Evolutionary conservation across 1,140 invertebrate species (phyloP).

Genomic region (Psilanteris sp.): DNA sequence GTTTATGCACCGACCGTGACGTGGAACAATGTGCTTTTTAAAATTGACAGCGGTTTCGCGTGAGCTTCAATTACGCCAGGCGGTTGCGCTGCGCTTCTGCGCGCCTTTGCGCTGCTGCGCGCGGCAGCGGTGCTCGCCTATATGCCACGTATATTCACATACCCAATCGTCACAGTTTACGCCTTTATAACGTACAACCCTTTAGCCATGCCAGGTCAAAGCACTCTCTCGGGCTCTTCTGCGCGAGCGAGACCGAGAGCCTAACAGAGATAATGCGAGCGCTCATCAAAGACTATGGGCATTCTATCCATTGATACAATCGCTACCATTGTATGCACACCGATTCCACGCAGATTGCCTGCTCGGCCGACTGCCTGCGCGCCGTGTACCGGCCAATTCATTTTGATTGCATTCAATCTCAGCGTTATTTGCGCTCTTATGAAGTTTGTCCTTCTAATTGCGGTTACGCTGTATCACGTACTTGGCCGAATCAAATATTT

Average conservation of each 20-base stretch:
- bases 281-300: constrained; percentile 56
- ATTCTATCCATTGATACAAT: constrained; percentile 57
- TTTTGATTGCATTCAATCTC: constrained; percentile 53
- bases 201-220: constrained; percentile 50
- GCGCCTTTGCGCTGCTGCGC: constrained; percentile 48
- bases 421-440: constrained; percentile 40
- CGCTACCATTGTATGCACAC: constrained; percentile 54
- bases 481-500: constrained; percentile 37
- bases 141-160: constrained; percentile 28
- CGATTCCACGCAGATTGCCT: constrained; percentile 49
- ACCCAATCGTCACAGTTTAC: constrained; percentile 60
- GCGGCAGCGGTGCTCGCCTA: constrained; percentile 31
- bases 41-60: constrained; percentile 66
- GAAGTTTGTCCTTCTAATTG: constrained; percentile 53
- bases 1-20: constrained; percentile 58
- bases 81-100: constrained; percentile 49
- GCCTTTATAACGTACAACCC: constrained; percentile 58
- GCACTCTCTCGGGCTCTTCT: constrained; percentile 39
- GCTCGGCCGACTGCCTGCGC: constrained; percentile 25
- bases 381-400: constrained; percentile 35
- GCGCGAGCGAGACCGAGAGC: constrained; percentile 23
- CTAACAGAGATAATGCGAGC: constrained; percentile 34
- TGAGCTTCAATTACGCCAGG: constrained; percentile 58
- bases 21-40: constrained; percentile 64
- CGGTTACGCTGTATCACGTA: constrained; percentile 37